Conservation (phyloP, 2,113 vertebrate genomes). For the Ivindomyrus marchei region DNA sequence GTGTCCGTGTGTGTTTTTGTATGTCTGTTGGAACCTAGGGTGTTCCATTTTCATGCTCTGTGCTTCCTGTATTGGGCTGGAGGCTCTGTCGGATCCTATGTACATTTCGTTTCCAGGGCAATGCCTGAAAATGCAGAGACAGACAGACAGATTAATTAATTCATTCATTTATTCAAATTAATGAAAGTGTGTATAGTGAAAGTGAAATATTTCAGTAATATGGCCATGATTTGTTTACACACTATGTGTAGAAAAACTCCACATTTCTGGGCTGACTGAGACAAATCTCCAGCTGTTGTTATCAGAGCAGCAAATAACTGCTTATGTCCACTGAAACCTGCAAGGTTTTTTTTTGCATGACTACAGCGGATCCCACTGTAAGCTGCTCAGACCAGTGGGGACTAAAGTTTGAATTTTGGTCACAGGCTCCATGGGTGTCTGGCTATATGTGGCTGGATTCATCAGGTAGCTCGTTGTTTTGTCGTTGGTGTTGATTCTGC, state of each 20-base stretch:
- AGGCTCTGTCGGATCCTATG: background rate
- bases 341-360: background rate
- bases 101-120: background rate
- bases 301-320: background rate
- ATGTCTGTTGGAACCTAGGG: background rate
- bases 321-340: background rate
- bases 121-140: background rate
- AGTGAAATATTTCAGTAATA: background rate
- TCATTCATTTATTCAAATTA: background rate
- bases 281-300: background rate
- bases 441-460: background rate
- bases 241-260: background rate
- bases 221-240: background rate
- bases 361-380: background rate
- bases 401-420: background rate
- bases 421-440: background rate
- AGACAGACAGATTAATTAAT: background rate
- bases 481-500: background rate
- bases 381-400: background rate
- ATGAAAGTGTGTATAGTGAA: background rate
- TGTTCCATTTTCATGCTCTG: background rate
- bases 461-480: background rate
- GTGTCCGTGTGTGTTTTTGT: background rate
- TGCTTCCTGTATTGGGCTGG: background rate
- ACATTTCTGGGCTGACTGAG: background rate